phyloP scores from a whole-genome alignment of 2,797 vertebrate species.

The Catostomus latipinnis region DNA sequence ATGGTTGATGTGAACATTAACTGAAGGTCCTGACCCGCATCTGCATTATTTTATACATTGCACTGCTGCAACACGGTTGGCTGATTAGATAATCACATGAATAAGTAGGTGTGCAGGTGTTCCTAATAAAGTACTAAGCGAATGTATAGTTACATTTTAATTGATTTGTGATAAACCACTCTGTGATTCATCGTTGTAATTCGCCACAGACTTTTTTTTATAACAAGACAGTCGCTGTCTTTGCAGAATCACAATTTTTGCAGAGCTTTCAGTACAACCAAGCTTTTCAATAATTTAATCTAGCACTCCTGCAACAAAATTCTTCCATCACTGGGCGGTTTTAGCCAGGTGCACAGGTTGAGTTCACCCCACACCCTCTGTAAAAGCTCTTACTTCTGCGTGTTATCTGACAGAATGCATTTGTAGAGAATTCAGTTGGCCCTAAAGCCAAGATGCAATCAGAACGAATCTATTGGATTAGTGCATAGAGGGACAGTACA shows the following conservation, averaged over 20 bases:
- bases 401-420: constrained; percentile 29
- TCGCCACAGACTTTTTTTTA: background rate
- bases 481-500: background rate
- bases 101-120: no score
- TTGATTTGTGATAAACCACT: no score
- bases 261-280: constrained; percentile 58
- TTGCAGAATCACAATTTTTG: constrained; percentile 32
- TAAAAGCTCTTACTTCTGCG: constrained; percentile 50
- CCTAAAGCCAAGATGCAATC: constrained; percentile 24
- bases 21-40: no score
- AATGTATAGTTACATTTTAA: no score
- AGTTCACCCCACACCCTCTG: constrained; percentile 34
- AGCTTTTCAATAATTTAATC: constrained; percentile 75
- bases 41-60: no score
- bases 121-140: no score
- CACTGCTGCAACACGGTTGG: no score
- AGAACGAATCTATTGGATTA: constrained; percentile 8
- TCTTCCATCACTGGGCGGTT: constrained; percentile 61
- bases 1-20: no score
- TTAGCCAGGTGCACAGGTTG: constrained; percentile 47
- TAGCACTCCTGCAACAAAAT: constrained; percentile 65
- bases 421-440: background rate
- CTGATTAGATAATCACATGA: no score
- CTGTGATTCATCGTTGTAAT: background rate
- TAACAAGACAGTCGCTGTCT: constrained; percentile 12